These are phyloP conservation scores for Elanus axillaris DNA, from an alignment of 2,113 vertebrate genomes.

Conservation along the genomic window DNA sequence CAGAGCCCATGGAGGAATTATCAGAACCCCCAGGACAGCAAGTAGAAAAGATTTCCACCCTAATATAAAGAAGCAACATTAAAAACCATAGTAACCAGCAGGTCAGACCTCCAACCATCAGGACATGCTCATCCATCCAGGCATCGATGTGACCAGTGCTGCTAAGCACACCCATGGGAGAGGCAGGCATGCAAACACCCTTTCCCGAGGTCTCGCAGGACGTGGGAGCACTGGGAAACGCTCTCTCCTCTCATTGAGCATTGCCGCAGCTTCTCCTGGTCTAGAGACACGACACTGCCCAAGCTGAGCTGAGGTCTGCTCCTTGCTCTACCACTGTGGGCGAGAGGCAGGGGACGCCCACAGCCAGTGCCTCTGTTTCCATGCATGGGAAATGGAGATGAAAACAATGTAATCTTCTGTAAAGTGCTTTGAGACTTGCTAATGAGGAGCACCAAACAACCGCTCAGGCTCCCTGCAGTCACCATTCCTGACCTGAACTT, in stretches of 20 bases:
- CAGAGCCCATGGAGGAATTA: rapidly evolving
- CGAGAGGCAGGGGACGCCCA: neutral
- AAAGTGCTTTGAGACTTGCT: neutral
- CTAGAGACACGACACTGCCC: neutral
- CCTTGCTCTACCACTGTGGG: neutral
- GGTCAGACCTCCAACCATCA: neutral
- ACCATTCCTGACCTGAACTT: neutral
- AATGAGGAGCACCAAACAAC: neutral
- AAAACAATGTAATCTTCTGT: rapidly evolving
- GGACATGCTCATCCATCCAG: neutral
- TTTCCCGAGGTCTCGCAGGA: neutral
- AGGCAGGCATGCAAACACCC: neutral
- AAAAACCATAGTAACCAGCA: neutral
- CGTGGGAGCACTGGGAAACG: neutral
- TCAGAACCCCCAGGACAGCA: neutral
- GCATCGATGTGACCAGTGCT: rapidly evolving
- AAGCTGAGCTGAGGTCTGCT: neutral
- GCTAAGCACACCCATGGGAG: neutral
- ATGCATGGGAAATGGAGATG: rapidly evolving
- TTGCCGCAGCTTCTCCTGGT: neutral
- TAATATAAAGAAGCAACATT: neutral
- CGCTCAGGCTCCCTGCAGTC: neutral
- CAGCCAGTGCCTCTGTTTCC: neutral
- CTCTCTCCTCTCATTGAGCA: neutral
- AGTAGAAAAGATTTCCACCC: neutral